phyloP scores from a whole-genome alignment of 2,113 vertebrate species.

The Rynchops niger region DNA sequence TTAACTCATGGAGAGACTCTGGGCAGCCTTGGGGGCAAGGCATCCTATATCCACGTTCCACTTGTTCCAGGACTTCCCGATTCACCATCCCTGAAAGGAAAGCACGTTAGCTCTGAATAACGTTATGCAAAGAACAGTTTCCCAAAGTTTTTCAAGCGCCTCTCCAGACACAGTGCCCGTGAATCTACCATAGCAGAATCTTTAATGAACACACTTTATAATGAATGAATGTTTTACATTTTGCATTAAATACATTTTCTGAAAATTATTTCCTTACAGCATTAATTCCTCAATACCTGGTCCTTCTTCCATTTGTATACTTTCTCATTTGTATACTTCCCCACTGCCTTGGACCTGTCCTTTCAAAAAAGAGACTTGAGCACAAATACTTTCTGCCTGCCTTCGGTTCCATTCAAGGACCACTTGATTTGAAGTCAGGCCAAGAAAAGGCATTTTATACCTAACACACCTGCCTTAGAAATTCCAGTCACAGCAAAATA shows the following conservation, averaged over 20 bases:
- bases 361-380: not conserved
- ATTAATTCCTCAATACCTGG: not conserved
- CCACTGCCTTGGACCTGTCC: not conserved
- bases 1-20: constrained; percentile 93
- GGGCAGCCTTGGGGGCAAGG: constrained; percentile 94
- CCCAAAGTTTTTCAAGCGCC: not conserved
- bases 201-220: accelerated
- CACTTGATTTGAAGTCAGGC: not conserved
- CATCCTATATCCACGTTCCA: constrained; percentile 94
- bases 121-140: not conserved
- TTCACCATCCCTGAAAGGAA: constrained; percentile 90
- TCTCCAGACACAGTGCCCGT: not conserved
- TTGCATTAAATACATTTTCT: not conserved
- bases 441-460: not conserved
- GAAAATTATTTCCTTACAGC: not conserved
- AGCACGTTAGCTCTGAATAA: not conserved
- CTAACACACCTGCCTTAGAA: not conserved
- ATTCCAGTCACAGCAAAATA: not conserved
- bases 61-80: constrained; percentile 93
- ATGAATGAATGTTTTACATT: not conserved
- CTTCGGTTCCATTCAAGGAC: not conserved
- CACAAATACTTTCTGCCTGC: not conserved
- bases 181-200: not conserved
- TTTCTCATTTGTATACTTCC: not conserved
- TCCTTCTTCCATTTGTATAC: not conserved